Base-by-base conservation (phyloP, 92 coral and sea anemone species). In the Metridium senile region DNA sequence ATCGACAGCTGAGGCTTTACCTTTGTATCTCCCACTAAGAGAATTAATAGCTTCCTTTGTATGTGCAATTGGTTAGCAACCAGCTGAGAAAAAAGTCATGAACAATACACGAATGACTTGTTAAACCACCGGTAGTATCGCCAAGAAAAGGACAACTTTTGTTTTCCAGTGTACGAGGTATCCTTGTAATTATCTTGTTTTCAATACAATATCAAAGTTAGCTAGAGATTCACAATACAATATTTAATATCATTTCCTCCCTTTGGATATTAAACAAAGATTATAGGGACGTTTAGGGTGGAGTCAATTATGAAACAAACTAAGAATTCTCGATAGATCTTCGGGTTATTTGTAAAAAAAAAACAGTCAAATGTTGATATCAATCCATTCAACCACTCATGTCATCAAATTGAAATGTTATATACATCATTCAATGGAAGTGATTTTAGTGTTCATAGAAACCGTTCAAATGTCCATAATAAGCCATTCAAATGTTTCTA, bases 61-160 rank as follows among this genome's bases (percentile, higher is more conserved):
- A 39, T 6, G 0, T 1, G 28, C 7, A 63, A 63, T 63, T 28
- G 45, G 43, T 30, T 63, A 21, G 31, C 11, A 59, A 59, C 66
- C 29, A 22, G 16, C 32, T 26, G 59, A 54, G 59, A 1, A 9
- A 31, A 63, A 28, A 3, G 69, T 27, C 27, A 39, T 30, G 43
- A 63, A 63, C 69, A 63, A 63, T 63, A 31, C 69, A 28, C 23
- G 33, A 27, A 63, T 63, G 69, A 63, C 69, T 63, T 63, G 69
- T 63, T 63, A 63, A 30, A 63, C 69, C 43, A 28, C 45, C 8
- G 49, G 59, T n/a, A n/a, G n/a, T n/a, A 54, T 54, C 17, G 59
- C 20, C 4, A 13, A 39, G 25, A 54, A 54, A 16, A 54, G 25
- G 25, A 54, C 59, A 20, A 19, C 17, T 54, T 54, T 54, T 54